Base-by-base conservation (phyloP, 2,113 vertebrate genomes). In the Recurvirostra avosetta region DNA sequence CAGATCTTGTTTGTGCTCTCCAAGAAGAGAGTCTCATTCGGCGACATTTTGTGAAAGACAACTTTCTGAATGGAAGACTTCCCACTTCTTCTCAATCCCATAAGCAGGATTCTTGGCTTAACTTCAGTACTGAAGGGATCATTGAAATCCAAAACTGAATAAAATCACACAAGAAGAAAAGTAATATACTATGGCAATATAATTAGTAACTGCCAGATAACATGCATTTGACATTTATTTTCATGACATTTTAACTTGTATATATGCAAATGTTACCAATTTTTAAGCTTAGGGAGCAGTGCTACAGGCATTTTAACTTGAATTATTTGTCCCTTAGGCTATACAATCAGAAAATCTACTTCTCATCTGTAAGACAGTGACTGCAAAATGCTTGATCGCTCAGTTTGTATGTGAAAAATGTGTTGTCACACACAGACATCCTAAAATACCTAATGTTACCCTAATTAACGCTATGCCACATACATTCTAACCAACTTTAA, bases 61-160 rank as follows among this genome's bases (percentile, higher is more conserved):
- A 99, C 98, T 97, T 99, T 99, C 98, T 99, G 99, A 96, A 99
- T 99, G 47, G 99, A 99, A 16, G 99, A 99, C 90, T 99, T 99
- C 55, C 99, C 99, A 17, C 99, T 99, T 94, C 99, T 98, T 85
- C 99, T 97, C 88, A 99, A 97, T 70, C 99, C 99, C 99, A 99
- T 99, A 41, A 99, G 98, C 90, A 99, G 97, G 91, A 99, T 99
- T 62, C 99, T 98, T n/a, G 99, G 99, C 96, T 99, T 99, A 96
- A 99, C 98, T 97, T 99, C 99, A 36, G 98, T 98, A 95, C 98
- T 98, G 97, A 99, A 98, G 56, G 98, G 98, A 72, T 99, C 99
- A 22, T 97, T 99, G 97, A 99, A 99, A 97, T 99, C 98, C 97
- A 99, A 90, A 89, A 98, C 99, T 99, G 91, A 83, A 98, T 91